Evolutionary conservation across 1,140 invertebrate genomes (phyloP), one percentile per base, ranked within the genome.

Genomic region (Eriocheir sinensis): DNA sequence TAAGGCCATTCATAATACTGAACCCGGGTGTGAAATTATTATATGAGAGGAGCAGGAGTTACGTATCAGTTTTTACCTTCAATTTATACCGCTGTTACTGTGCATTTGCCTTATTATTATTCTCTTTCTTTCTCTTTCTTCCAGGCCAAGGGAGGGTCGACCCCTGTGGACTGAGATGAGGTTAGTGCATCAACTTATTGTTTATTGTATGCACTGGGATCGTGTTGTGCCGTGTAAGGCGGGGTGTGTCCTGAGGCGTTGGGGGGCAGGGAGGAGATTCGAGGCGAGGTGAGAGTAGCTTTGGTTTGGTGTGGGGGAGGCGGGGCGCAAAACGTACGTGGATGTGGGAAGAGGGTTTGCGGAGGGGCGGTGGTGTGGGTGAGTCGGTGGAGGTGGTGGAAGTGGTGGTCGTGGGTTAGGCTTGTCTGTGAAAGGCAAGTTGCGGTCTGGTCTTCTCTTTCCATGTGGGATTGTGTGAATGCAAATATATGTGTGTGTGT

Each of bases 1-100:
- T 21, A 72, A 72, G 60, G 1, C 21, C 27, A n/a, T 72, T 72
- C 60, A 72, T 72, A 72, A 72, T 72, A 72, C n/a, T 72, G n/a
- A n/a, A n/a, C n/a, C n/a, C n/a, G 60, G 60, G 60, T 72, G 60
- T n/a, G 60, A 72, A 72, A 72, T 72, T 72, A 72, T 72, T 72
- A 72, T n/a, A 72, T n/a, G 60, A 72, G 27, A 21, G 60, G 60
- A 72, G 60, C 60, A 21, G n/a, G 60, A 12, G 60, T 72, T 72
- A 72, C 60, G 60, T 72, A 72, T 72, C 60, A n/a, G 60, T 72
- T 72, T 72, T 72, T 72, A 72, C n/a, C n/a, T n/a, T n/a, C n/a
- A n/a, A n/a, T n/a, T n/a, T 53, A 53, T 72, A 1, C 60, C 60
- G 27, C 9, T 12, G 9, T 72, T 72, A 72, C 60, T 72, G 60